phyloP scores from a whole-genome alignment of 2,888 invertebrate species.

The Spodoptera picta region DNA sequence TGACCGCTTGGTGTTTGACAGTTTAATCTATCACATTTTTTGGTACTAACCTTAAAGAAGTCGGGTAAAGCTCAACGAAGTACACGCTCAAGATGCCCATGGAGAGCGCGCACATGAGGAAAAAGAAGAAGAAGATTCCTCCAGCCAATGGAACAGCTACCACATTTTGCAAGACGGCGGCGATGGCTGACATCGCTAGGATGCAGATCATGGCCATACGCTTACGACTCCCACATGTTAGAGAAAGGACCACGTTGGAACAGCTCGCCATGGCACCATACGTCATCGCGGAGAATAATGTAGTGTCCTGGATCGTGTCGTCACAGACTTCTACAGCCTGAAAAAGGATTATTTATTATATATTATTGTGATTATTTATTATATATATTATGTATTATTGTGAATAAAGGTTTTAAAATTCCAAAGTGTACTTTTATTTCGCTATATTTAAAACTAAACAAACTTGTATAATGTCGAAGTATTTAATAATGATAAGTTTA shows the following conservation, averaged over 20 bases:
- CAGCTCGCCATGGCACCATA: conserved; percentile 82
- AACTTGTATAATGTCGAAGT: too few relatives aligned
- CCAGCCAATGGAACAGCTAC: conserved; percentile 78
- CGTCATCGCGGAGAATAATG: conserved; percentile 81
- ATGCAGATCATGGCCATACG: conserved; percentile 80
- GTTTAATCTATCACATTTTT: too few relatives aligned
- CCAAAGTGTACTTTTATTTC: too few relatives aligned
- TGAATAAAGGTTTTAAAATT: too few relatives aligned
- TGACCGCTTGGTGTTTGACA: too few relatives aligned
- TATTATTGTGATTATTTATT: too few relatives aligned
- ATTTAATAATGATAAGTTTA: background rate
- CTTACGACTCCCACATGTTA: conserved; percentile 80
- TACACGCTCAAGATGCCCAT: conserved; percentile 85
- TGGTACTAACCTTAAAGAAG: conserved; percentile 77
- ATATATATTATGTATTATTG: too few relatives aligned
- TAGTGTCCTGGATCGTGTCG: conserved; percentile 82
- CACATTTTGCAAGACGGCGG: conserved; percentile 77
- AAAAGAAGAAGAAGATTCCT: conserved; percentile 83
- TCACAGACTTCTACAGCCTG: conserved; percentile 76
- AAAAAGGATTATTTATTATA: conserved; percentile 7
- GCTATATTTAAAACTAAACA: too few relatives aligned
- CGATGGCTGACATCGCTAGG: conserved; percentile 67
- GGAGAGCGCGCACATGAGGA: conserved; percentile 79
- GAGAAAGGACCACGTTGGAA: conserved; percentile 78
- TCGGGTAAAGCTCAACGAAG: conserved; percentile 84